Evolutionary conservation across 2,113 vertebrate species (phyloP), one percentile per base, ranked within the genome.

Genomic region (Circaetus gallicus): DNA sequence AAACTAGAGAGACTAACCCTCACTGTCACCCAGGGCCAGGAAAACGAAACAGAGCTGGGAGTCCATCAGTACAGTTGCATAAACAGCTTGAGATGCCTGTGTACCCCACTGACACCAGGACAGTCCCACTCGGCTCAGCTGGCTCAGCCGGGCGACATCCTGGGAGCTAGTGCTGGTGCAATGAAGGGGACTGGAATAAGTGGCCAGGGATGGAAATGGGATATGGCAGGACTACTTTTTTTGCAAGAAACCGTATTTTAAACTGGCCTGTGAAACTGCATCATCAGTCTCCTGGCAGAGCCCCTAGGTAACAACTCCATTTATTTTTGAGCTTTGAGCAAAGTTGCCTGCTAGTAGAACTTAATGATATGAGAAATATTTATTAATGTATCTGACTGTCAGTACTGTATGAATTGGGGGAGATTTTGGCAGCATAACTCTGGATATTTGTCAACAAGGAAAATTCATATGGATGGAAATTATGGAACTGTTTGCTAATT

Each of bases 111-210:
- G 40, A 58, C 69, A 71, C 8, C 19, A 18, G 24, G 16, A 49
- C 14, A 62, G 55, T 29, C 50, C 55, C 24, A 28, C 36, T 78
- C 0, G 0, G n/a, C 43, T 52, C 72, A 63, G 47, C 22, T 53
- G 43, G 34, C n/a, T 34, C 43, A 40, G 59, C 58, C 2, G 0
- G 19, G 3, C 2, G 3, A 56, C 29, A 31, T 52, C 81, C n/a
- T 40, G 29, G 70, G 36, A 19, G 59, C 36, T 62, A 21, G 16
- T 28, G 28, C 32, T 58, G 50, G 28, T 82, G 38, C 34, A 31
- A 13, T 13, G 19, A 73, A 84, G 12, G 9, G 20, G 20, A 56
- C 47, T 70, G 55, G 40, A 55, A 42, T 29, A 86, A 70, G 42
- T 29, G 50, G 40, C 11, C 34, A 78, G 26, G n/a, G 32, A 31